Evolutionary conservation across 2,888 invertebrate species (phyloP).

Genomic region (Oxyteleia sp.): DNA sequence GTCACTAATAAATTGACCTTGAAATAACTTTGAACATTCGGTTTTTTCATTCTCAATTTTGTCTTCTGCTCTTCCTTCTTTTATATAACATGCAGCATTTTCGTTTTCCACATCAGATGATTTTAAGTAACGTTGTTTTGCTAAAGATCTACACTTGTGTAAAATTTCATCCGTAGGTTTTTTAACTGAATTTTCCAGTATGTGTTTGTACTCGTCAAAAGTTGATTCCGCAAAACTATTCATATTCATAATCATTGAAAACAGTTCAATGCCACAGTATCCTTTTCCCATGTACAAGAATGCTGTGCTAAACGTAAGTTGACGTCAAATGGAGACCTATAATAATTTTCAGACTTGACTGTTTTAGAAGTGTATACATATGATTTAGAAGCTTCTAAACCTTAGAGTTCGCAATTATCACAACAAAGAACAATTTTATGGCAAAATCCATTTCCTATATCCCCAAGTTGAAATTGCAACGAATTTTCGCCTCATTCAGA

Average conservation of each 20-base stretch:
- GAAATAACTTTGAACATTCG: too few species aligned
- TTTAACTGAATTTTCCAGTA: conserved; percentile 11
- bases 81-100: too few species aligned
- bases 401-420: conserved; percentile 13
- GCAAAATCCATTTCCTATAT: too few species aligned
- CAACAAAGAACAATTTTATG: conserved; percentile 14
- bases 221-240: conserved; percentile 3
- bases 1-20: too few species aligned
- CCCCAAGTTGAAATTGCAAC: too few species aligned
- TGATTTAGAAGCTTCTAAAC: conserved; percentile 6
- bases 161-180: conserved; percentile 16
- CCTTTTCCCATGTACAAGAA: conserved; percentile 56
- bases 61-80: too few species aligned
- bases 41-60: too few species aligned
- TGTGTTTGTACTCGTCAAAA: conserved; percentile 24
- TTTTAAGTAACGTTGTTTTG: background rate
- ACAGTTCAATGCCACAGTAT: conserved; percentile 41
- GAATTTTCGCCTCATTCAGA: too few species aligned
- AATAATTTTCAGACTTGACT: background rate
- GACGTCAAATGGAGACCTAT: conserved; percentile 18
- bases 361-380: conserved; percentile 2
- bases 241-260: conserved; percentile 54
- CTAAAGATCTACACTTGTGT: conserved; percentile 3
- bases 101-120: too few species aligned
- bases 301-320: conserved; percentile 23